Evolutionary conservation across 1,140 invertebrate genomes (phyloP).

Genomic region (Limonius californicus): DNA sequence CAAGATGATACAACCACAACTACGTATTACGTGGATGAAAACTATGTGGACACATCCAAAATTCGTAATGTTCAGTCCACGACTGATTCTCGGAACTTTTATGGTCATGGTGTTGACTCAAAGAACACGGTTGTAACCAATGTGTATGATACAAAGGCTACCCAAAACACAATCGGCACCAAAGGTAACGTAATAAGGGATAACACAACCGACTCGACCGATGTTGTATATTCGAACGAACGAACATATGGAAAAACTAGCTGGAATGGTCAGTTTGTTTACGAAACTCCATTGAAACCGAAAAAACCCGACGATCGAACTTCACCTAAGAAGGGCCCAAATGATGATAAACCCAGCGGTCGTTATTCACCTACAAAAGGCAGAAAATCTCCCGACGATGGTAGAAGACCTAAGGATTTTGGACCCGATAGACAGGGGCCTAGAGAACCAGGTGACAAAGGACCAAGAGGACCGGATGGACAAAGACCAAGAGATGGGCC

Average conservation of each 20-base stretch:
- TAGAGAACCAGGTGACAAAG: background rate
- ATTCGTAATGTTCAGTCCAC: constrained; percentile 27
- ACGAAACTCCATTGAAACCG: constrained; percentile 29
- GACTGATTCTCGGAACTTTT: constrained; percentile 40
- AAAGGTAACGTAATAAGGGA: constrained; percentile 36
- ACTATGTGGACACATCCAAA: constrained; percentile 31
- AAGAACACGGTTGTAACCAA: constrained; percentile 34
- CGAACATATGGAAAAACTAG: constrained; percentile 42
- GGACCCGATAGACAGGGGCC: background rate
- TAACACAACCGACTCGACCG: constrained; percentile 33
- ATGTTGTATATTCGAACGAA: constrained; percentile 42
- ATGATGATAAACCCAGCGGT: background rate
- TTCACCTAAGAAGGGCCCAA: background rate
- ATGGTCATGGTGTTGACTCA: constrained; percentile 37
- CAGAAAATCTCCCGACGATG: constrained; percentile 10
- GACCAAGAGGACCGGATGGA: too few species aligned
- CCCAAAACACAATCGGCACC: constrained; percentile 41
- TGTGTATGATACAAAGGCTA: constrained; percentile 39
- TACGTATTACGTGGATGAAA: constrained; percentile 28
- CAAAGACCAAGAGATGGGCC: too few species aligned
- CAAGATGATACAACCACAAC: background rate
- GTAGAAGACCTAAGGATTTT: too few species aligned
- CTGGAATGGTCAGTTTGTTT: constrained; percentile 43
- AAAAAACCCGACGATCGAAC: background rate
- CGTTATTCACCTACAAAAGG: background rate